Evolutionary conservation across 2,113 vertebrate species (phyloP), one percentile per base, ranked within the genome.

Genomic region (Isurus oxyrinchus): DNA sequence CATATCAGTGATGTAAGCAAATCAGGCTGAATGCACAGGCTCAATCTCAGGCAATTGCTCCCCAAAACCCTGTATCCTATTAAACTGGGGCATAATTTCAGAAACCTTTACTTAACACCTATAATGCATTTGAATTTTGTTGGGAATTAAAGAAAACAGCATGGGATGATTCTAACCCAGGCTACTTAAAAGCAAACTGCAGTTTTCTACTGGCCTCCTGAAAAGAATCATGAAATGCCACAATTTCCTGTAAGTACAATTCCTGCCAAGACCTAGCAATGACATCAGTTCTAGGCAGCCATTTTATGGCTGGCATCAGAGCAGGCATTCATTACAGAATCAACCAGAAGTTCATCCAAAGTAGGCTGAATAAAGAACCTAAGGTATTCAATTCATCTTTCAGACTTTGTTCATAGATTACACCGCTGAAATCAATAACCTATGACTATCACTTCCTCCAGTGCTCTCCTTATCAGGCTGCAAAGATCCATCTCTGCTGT

Each of bases 171-270:
- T 23, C 10, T 59, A 31, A 57, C 25, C 53, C 0, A 11, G 21
- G 84, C 27, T 44, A 66, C 23, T 66, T 66, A 67, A 94, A 94
- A 94, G 59, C 59, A 94, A 94, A 94, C 10, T 40, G 57, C 55
- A 4, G 87, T 49, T 67, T 40, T 40, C 63, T 44, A 44, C 61
- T 93, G 55, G 44, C 23, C 35, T 13, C 14, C 59, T 35, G 59
- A 94, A 94, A 67, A 10, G n/a, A 61, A 90, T 59, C 27, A 57
- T 14, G 11, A 67, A 94, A 94, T 67, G 7, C 3, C 93, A 94
- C 59, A 67, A 66, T 90, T 94, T 94, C 93, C 63, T 66, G 93
- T 66, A 40, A 14, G 67, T 94, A 49, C 40, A 69, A 95, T 95
- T 49, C 44, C 40, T 95, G 40, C 63, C 66, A 72, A 49, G 7